Evolutionary conservation across 2,797 vertebrate species (phyloP).

Genomic region (Anas capensis): DNA sequence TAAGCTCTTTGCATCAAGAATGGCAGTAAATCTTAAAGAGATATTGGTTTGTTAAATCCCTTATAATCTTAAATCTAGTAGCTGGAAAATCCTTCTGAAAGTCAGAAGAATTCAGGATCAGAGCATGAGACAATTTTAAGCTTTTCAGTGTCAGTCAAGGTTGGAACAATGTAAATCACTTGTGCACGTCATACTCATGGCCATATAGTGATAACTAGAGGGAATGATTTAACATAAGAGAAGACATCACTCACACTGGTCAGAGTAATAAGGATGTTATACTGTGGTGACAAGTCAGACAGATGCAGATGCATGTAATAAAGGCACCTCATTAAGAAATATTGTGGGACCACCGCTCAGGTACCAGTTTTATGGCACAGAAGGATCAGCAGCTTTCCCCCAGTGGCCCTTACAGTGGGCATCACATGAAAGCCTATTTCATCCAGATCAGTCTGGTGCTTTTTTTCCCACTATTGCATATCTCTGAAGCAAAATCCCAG

Average conservation of each 20-base stretch:
- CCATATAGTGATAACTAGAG: background rate
- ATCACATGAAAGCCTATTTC: background rate
- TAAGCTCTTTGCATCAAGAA: background rate
- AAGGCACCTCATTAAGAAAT: rapidly evolving
- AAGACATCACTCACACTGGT: background rate
- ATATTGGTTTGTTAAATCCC: background rate
- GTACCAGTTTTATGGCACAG: background rate
- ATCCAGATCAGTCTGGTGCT: background rate
- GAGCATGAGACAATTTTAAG: background rate
- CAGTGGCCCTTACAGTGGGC: rapidly evolving
- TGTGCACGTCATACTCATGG: rapidly evolving
- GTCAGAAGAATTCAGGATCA: background rate
- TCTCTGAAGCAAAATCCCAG: background rate
- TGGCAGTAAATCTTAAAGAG: background rate
- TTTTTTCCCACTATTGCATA: background rate
- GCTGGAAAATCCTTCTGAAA: background rate
- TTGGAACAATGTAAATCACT: background rate
- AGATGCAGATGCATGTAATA: background rate
- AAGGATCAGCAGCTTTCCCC: background rate
- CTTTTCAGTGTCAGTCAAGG: background rate
- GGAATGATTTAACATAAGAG: background rate
- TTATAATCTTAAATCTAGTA: background rate
- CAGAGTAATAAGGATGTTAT: background rate
- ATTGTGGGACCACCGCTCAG: background rate
- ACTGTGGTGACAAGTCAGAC: background rate